Evolutionary conservation across 1,140 invertebrate genomes (phyloP), one percentile per base, ranked within the genome.

Genomic region (Phthorimaea operculella): DNA sequence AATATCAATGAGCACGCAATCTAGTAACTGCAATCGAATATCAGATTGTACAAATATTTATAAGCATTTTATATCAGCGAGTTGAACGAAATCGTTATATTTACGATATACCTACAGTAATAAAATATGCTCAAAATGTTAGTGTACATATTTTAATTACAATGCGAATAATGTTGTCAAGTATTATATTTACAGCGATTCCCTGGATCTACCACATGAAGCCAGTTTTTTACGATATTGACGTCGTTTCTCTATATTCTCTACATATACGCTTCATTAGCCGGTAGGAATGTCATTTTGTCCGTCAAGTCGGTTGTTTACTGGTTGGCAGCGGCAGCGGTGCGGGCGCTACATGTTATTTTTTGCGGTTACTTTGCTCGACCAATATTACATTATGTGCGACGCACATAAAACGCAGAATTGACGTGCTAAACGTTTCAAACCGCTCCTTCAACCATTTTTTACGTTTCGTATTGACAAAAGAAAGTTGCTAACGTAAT

Each of bases 251-350:
- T 54, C 61, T 52, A 54, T 21, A 64, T 65, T 68, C 61, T 59
- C 64, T 60, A 33, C 33, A 45, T 52, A 45, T 14, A 66, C 72
- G 75, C 72, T 71, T 70, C 68, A 80, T 71, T 75, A 75, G 64
- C 52, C 58, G n/a, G 45, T 34, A 14, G 75, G 77, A 78, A 80
- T 80, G 70, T 69, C 65, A 75, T 72, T 76, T 72, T 53, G 70
- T 70, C 61, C 62, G 62, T 62, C 54, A 44, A 51, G 21, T 28
- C 55, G 52, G 52, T 36, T 47, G 39, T 18, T 18, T 16, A 48
- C 17, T 48, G 34, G 45, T 28, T 17, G 51, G 21, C 21, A 28
- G 21, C 28, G 51, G 21, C 21, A 28, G 21, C 28, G 5, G 36
- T 34, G 28, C 52, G 15, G 58, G 36, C 21, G 15, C 45, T 15